Evolutionary conservation across 2,797 vertebrate species (phyloP).

Genomic region (Xyrichtys novacula): DNA sequence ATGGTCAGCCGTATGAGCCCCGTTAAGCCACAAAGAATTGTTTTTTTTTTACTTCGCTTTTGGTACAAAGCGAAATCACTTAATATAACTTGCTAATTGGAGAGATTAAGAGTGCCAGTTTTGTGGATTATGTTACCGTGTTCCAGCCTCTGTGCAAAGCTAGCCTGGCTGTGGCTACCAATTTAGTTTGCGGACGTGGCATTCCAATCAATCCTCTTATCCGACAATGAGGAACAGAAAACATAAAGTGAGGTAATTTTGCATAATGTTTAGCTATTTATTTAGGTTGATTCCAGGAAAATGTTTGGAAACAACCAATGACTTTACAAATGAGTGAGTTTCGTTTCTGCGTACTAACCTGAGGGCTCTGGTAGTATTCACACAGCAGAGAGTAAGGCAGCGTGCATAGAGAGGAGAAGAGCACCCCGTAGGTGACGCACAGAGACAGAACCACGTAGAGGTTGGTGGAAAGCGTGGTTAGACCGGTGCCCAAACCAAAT

Average conservation of each 20-base stretch:
- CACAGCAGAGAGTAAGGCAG: constrained; percentile 99
- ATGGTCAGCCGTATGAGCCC: not conserved
- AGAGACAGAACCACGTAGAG: constrained; percentile 95
- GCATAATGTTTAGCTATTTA: not conserved
- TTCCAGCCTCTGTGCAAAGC: not conserved
- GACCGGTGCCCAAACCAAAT: constrained; percentile 95
- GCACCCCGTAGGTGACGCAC: constrained; percentile 93
- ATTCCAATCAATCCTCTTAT: not conserved
- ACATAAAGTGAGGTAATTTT: not conserved
- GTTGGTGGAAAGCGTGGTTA: constrained; percentile 95
- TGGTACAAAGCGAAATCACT: not conserved
- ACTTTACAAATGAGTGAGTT: not conserved
- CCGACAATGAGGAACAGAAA: not conserved
- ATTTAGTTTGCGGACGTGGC: not conserved
- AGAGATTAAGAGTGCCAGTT: not conserved
- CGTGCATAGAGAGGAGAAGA: constrained; percentile 97
- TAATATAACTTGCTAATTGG: not conserved
- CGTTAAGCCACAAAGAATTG: not conserved
- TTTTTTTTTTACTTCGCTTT: not conserved
- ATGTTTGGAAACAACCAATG: not conserved
- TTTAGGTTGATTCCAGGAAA: not conserved
- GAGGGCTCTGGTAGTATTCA: constrained; percentile 97
- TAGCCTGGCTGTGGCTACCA: constrained; percentile 2
- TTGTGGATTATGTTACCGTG: not conserved
- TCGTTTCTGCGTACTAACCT: constrained; percentile 83